Evolutionary conservation across 2,888 invertebrate species (phyloP).

Genomic region (Drosophila niveifrons): DNA sequence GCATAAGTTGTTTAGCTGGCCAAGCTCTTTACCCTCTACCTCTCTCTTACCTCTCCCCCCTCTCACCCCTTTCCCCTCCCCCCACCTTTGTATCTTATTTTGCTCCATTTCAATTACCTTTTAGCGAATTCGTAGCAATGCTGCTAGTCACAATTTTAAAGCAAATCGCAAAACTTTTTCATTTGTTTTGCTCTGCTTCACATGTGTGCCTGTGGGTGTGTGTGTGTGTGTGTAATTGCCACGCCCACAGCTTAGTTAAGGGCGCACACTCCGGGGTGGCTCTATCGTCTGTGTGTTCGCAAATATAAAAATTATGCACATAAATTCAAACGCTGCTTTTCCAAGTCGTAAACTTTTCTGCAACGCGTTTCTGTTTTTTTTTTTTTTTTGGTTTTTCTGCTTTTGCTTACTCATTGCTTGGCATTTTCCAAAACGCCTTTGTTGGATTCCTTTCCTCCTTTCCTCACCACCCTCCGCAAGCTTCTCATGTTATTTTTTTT

Average conservation of each 20-base stretch:
- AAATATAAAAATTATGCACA: constrained; percentile 75
- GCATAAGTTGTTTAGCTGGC: constrained; percentile 34
- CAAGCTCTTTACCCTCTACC: constrained; percentile 8
- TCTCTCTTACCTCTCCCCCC: not conserved
- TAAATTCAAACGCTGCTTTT: constrained; percentile 66
- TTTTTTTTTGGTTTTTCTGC: constrained; percentile 24
- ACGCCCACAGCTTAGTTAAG: constrained; percentile 43
- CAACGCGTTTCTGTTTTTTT: constrained; percentile 30
- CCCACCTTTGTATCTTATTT: constrained; percentile 2
- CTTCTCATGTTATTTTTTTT: constrained; percentile 38
- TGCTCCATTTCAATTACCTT: constrained; percentile 65
- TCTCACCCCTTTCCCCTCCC: not conserved
- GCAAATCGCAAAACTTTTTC: constrained; percentile 64
- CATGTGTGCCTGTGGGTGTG: not conserved
- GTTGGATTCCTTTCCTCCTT: constrained; percentile 41
- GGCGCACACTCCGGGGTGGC: not conserved
- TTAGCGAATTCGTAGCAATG: constrained; percentile 49
- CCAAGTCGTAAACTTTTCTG: constrained; percentile 63
- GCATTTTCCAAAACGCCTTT: constrained; percentile 59
- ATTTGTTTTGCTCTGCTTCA: constrained; percentile 10
- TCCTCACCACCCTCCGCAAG: not conserved
- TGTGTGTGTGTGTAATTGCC: constrained; percentile 41
- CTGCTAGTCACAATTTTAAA: constrained; percentile 32
- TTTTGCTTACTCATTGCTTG: constrained; percentile 53
- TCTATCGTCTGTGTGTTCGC: constrained; percentile 53